Evolutionary conservation across 2,888 invertebrate genomes (phyloP).

Genomic region (Dolichopus griseipennis): DNA sequence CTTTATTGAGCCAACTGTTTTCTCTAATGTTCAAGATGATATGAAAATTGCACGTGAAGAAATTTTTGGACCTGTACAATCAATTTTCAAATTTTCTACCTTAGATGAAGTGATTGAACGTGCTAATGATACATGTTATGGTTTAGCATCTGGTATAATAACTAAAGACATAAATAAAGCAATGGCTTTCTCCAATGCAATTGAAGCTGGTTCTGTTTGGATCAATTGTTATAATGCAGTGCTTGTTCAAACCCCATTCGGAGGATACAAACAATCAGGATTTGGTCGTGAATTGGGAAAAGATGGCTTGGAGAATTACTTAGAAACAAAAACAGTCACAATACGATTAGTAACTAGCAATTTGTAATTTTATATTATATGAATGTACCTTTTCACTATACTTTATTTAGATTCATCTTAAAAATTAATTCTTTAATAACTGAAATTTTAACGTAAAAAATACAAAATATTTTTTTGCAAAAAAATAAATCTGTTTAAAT

Average conservation of each 20-base stretch:
- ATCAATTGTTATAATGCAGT: constrained; percentile 45
- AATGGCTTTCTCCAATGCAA: constrained; percentile 60
- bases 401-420: too few species aligned
- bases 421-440: too few species aligned
- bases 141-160: constrained; percentile 73
- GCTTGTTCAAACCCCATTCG: constrained; percentile 68
- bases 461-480: too few species aligned
- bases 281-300: constrained; percentile 76
- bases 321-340: constrained; percentile 70
- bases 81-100: constrained; percentile 67
- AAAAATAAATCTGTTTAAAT: too few species aligned
- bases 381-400: too few species aligned
- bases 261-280: constrained; percentile 81
- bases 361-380: background rate
- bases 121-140: constrained; percentile 71
- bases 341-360: constrained; percentile 39
- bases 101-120: constrained; percentile 69
- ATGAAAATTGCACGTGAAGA: constrained; percentile 72
- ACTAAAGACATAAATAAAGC: constrained; percentile 73
- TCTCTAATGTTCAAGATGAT: constrained; percentile 65
- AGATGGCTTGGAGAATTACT: constrained; percentile 66
- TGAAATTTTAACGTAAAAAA: too few species aligned
- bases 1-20: constrained; percentile 70
- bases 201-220: constrained; percentile 78
- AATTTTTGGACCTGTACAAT: constrained; percentile 89